Evolutionary conservation across 2,797 vertebrate genomes (phyloP), one percentile per base, ranked within the genome.

Genomic region (Lutjanus campechanus): DNA sequence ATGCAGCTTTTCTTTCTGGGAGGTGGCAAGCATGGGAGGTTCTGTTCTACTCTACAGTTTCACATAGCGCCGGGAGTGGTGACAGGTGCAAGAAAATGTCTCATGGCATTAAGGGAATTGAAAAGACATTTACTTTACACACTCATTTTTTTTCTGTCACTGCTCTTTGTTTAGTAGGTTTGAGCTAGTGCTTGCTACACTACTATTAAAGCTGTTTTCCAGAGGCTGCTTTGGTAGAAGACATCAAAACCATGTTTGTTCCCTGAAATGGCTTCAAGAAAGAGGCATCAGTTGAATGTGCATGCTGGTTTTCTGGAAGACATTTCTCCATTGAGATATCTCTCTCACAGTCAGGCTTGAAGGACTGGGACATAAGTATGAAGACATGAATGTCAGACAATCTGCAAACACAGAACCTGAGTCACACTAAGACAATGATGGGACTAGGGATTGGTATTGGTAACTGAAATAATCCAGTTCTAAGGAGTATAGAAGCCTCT

Each of bases 1-100:
- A 94, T 91, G 92, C 91, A 85, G 88, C 88, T 93, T 92, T 92
- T 90, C 90, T 93, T 95, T 93, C 84, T 84, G 84, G 82, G 82
- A 91, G 90, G 89, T 79, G 74, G 90, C 78, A 66, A 89, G 89
- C 87, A 90, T 81, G 88, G 84, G 81, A 87, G 91, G 90, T 85
- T 85, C 87, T 87, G 87, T 86, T 91, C 81, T 74, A 76, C 88
- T 85, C 88, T 58, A 63, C 89, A 68, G 79, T 89, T 90, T 90
- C 88, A 83, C 85, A 88, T 87, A 80, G 92, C 77, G 63, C 85
- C 78, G 51, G 75, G 89, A 90, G 87, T 88, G 83, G 90, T 94
- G 94, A 95, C 94, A 95, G 93, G 90, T 94, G 95, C 91, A 91
- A 90, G 92, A 85, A 91, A 91, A 93, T 90, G 91, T 92, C 91